A percentile compares a stretch with the other conserved stretches of the same genome.
phyloP scores from a whole-genome alignment of 1,140 invertebrate genomes.

The Bombus pascuorum region DNA sequence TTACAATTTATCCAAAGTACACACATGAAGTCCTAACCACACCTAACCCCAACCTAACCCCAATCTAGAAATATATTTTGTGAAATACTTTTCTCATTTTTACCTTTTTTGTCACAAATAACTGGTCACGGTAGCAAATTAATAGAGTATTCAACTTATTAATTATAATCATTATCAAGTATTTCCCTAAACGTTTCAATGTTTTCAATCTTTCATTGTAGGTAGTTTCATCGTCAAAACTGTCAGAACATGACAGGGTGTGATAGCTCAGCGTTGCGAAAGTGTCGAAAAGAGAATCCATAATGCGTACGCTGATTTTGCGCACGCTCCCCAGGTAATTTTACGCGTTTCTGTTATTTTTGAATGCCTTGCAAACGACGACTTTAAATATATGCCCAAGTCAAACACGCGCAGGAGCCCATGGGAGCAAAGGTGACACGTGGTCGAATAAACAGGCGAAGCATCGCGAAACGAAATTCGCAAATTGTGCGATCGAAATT shows the following conservation, averaged over 20 bases:
- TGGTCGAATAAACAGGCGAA: neutral
- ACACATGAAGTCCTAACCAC: no score
- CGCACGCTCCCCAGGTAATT: neutral
- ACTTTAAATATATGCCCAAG: conserved; percentile 9
- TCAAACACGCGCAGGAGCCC: neutral
- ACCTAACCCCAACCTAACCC: no score
- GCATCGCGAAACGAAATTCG: neutral
- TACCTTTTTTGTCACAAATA: neutral
- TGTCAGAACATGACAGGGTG: no score
- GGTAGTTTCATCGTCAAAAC: no score
- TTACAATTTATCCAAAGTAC: no score
- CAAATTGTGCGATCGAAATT: conserved; percentile 10
- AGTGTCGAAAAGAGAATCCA: neutral
- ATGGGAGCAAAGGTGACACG: neutral
- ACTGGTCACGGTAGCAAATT: neutral
- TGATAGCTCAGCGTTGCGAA: neutral
- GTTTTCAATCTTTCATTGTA: no score
- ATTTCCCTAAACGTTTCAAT: no score
- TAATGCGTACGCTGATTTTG: neutral
- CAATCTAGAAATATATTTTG: neutral
- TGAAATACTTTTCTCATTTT: neutral
- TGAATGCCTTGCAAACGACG: conserved; percentile 3
- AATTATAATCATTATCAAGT: no score
- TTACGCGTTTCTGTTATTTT: neutral
- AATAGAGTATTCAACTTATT: no score